Base-by-base conservation (phyloP, 1,140 invertebrate genomes). In the Eufriesea mexicana region DNA sequence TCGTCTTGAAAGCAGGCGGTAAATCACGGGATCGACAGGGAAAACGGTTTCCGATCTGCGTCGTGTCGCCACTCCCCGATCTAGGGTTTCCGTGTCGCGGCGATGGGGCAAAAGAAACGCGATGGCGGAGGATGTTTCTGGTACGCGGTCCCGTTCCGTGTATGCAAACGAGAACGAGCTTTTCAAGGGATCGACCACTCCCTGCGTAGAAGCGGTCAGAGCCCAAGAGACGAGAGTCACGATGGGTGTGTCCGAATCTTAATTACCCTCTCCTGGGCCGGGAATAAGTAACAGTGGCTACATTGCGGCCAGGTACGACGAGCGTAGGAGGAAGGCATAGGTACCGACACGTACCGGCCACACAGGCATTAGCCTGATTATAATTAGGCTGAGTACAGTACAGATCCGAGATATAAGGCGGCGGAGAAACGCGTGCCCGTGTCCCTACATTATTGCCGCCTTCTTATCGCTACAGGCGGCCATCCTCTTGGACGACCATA, bases 231-330 rank as follows among this genome's bases (percentile, higher is more conserved):
- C 92, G 92, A 90, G 86, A 91, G 90, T 91, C 90, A 91, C 86
- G 89, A 82, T 93, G 93, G 94, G 94, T 93, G 94, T 94, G 94
- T 93, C 93, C 88, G 93, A 94, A 94, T 94, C 94, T 94, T 94
- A 94, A 94, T 94, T 94, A 94, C 89, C 89, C 91, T 90, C 90
- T 92, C 90, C 82, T 67, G 75, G 77, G 87, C 55, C 68, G 84
- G 83, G 91, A 87, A 91, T 92, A 92, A 93, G 92, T 93, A 92
- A 94, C 90, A 74, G 84, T 88, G 77, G 76, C 86, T 89, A 88
- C 90, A 85, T 87, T 88, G 88, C 88, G 71, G 89, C 76, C 92
- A 92, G 87, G 90, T 91, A 89, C 74, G 68, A 47, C 86, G 76
- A 90, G 84, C 79, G 84, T 86, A 86, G 83, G 82, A 84, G 86